Percentiles rank a stretch among this genome's conserved stretches.
Conservation (phyloP, 1,140 invertebrate genomes). For the Wasmannia auropunctata region DNA sequence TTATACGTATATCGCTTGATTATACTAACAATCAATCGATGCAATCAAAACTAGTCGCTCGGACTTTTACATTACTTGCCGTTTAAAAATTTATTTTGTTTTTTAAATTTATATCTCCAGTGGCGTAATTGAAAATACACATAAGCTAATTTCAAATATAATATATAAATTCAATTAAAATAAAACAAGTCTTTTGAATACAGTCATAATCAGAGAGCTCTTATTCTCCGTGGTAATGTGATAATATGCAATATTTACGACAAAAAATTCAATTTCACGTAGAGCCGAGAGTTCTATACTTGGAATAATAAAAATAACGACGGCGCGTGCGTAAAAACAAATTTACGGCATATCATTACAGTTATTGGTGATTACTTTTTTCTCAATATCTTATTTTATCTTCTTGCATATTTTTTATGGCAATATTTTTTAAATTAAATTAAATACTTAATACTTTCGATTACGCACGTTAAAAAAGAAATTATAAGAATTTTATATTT, state of each 20-base stretch:
- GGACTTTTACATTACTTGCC: background rate
- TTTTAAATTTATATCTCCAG: background rate
- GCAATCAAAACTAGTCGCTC: background rate
- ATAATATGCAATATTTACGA: background rate
- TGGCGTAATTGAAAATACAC: background rate
- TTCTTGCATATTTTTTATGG: background rate
- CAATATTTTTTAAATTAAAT: background rate
- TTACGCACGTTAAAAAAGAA: background rate
- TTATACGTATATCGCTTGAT: background rate
- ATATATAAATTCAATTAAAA: background rate
- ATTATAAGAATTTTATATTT: background rate
- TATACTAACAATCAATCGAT: background rate
- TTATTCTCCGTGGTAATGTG: background rate
- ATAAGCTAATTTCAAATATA: background rate
- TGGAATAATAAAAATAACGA: background rate
- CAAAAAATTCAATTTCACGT: background rate
- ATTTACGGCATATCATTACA: background rate
- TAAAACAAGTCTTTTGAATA: conserved; percentile 16
- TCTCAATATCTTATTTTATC: background rate
- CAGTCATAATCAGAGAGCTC: background rate
- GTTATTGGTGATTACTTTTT: background rate
- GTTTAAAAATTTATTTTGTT: background rate
- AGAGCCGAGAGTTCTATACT: background rate
- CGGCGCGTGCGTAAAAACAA: background rate
- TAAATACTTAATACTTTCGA: background rate